Evolutionary conservation across 1,140 invertebrate genomes (phyloP).

Genomic region (Brachionus paranguensis): DNA sequence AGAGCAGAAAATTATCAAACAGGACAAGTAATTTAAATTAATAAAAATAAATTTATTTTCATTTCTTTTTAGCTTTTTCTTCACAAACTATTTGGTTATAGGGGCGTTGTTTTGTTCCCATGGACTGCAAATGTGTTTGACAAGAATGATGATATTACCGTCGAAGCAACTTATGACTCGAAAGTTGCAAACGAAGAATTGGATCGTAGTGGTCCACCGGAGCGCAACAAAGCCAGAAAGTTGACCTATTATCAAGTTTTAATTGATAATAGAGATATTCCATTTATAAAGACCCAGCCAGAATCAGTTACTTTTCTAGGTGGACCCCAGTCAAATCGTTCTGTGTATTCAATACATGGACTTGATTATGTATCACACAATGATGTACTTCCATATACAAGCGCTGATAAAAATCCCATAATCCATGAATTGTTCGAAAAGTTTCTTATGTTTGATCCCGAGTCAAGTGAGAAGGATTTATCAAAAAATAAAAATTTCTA

Average conservation of each 20-base stretch:
- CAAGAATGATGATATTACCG: constrained; percentile 33
- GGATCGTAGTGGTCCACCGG: constrained; percentile 31
- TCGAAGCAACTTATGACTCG: constrained; percentile 6
- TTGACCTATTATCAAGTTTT: constrained; percentile 80
- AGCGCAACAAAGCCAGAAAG: constrained; percentile 19
- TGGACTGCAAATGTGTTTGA: constrained; percentile 91
- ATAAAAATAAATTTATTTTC: background rate
- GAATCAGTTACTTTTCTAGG: constrained; percentile 95
- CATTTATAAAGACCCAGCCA: constrained; percentile 69
- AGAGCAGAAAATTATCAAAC: constrained; percentile 32
- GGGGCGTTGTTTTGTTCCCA: constrained; percentile 87
- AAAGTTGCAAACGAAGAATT: constrained; percentile 41
- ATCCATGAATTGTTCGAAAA: constrained; percentile 93
- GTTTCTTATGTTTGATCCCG: constrained; percentile 74
- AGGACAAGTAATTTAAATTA: background rate
- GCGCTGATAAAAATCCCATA: constrained; percentile 70
- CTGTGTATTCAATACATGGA: constrained; percentile 81
- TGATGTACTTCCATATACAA: constrained; percentile 64
- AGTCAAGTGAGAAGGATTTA: constrained; percentile 61
- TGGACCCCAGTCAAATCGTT: constrained; percentile 82
- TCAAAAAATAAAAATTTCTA: too few relatives aligned
- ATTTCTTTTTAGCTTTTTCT: constrained; percentile 66
- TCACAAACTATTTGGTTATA: constrained; percentile 87
- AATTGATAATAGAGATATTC: constrained; percentile 89
- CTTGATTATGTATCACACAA: constrained; percentile 94